Base-by-base conservation (phyloP, 1,140 invertebrate species). In the Sycophila sp. region DNA sequence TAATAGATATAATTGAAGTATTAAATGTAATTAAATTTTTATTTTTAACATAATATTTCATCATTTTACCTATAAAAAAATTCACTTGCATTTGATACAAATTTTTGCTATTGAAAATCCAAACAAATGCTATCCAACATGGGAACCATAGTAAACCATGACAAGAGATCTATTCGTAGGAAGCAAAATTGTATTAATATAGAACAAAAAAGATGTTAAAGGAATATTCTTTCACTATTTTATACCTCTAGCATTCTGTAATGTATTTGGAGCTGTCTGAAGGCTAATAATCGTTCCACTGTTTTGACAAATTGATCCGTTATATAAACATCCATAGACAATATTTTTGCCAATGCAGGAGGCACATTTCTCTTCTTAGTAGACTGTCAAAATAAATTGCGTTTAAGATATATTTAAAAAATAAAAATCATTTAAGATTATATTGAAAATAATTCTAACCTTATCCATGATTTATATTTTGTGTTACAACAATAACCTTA, bases 81-180 rank as follows among this genome's bases (percentile, higher is more conserved):
- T 97, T 97, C 0, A 96, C 88, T 87, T 95, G 91, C 84, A 95
- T 89, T 84, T 94, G 91, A 79, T 94, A 91, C 17, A 92, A 83
- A 13, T 86, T 83, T 72, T 85, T 86, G 75, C 87, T 89, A 73
- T 91, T 90, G 15, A 92, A 84, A 59, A 94, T 81, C 90, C 93
- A 94, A 62, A 95, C 91, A 49, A 92, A 91, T 2, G 90, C 89
- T 5, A 95, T 83, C 89, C 91, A 92, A 5, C 88, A 87, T 6
- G 89, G 85, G 19, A 97, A 80, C 96, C 96, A 98, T 6, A 91
- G 88, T 67, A 96, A 89, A n/a, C 95, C 95, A 88, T 97, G 94
- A 78, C 95, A 96, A 4, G 94, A 94, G 77, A 94, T 89, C 92
- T 96, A 55, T 26, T 67, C 32, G 38, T 28, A 1, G 32, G 17